Evolutionary conservation across 2,113 vertebrate species (phyloP).

Genomic region (Pluvialis apricaria): DNA sequence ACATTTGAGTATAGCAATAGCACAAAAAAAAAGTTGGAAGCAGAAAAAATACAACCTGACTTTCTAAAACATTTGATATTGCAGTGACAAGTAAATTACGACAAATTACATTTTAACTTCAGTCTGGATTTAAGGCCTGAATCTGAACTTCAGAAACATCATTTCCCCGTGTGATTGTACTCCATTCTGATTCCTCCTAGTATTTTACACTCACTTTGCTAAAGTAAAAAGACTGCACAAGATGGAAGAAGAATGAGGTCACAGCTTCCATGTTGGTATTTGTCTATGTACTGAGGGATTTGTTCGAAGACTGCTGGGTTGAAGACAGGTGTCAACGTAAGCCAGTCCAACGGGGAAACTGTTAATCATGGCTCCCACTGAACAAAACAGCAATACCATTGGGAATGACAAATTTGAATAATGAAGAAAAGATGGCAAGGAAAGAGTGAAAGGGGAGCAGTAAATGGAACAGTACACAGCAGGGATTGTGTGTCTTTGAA

Average conservation of each 20-base stretch:
- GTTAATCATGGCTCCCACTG: neutral
- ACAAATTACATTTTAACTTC: neutral
- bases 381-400: constrained; percentile 17
- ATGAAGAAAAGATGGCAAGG: constrained; percentile 3
- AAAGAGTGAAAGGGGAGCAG: neutral
- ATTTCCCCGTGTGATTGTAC: neutral
- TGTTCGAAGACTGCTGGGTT: neutral
- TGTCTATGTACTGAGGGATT: neutral
- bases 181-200: neutral
- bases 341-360: neutral
- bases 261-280: neutral
- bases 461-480: constrained; percentile 40
- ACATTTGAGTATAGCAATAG: neutral
- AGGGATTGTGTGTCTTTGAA: constrained; percentile 24
- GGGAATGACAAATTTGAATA: constrained; percentile 16
- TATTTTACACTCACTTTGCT: neutral
- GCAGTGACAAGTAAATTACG: neutral
- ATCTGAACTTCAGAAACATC: neutral
- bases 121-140: neutral
- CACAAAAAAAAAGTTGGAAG: neutral
- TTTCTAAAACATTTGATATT: neutral
- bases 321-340: constrained; percentile 1
- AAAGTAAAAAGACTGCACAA: neutral
- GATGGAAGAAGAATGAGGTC: neutral
- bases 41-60: neutral